These are phyloP conservation scores for Lasioglossum leucozonium DNA, from an alignment of 2,888 invertebrate species.

Conservation along the genomic window DNA sequence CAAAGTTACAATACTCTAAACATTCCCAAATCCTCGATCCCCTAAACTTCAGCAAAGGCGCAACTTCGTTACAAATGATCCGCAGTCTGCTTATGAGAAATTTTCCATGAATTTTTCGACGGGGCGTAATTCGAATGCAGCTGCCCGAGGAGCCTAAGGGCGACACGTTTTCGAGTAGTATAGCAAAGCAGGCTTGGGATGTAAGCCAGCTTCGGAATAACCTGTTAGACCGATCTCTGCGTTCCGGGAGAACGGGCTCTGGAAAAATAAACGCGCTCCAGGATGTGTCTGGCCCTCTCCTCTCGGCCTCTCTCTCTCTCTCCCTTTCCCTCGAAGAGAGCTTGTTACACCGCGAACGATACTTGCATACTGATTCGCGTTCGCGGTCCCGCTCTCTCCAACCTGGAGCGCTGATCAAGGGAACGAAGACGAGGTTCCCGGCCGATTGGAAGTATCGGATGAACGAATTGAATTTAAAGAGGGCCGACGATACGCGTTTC, in stretches of 20 bases:
- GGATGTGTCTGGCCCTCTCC: neutral
- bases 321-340: slow-evolving; percentile 39
- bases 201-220: slow-evolving; percentile 44
- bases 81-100: too few species aligned
- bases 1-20: too few species aligned
- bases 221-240: slow-evolving; percentile 55
- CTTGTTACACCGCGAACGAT: slow-evolving; percentile 76
- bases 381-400: neutral
- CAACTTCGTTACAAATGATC: too few species aligned
- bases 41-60: too few species aligned
- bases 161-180: slow-evolving; percentile 16
- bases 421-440: slow-evolving; percentile 1
- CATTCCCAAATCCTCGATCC: too few species aligned
- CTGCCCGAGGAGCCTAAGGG: neutral
- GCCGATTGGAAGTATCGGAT: slow-evolving; percentile 28
- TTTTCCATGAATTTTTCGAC: too few species aligned
- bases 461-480: slow-evolving; percentile 45
- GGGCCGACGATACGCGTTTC: neutral
- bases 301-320: too few species aligned
- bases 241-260: neutral
- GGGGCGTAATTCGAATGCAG: too few species aligned
- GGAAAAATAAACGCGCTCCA: slow-evolving; percentile 62
- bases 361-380: slow-evolving; percentile 79
- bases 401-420: slow-evolving; percentile 26
- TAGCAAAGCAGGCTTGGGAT: slow-evolving; percentile 20